Evolutionary conservation across 2,888 invertebrate species (phyloP).

Genomic region (Masnerella sp.): DNA sequence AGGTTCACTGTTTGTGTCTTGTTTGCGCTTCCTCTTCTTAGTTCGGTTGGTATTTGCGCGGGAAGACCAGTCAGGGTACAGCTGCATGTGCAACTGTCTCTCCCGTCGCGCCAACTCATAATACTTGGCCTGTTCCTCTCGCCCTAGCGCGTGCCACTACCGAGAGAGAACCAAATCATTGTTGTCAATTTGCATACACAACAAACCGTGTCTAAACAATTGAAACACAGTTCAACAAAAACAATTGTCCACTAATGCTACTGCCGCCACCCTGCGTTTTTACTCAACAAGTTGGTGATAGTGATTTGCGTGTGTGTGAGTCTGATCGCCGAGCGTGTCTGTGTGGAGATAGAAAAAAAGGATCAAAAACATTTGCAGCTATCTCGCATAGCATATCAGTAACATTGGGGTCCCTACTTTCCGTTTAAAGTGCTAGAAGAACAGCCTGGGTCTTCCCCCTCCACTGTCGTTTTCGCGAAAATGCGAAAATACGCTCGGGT

Average conservation of each 20-base stretch:
- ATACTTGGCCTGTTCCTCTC: slow-evolving; percentile 99
- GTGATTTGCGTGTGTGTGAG: slow-evolving; percentile 4
- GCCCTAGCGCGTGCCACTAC: slow-evolving; percentile 99
- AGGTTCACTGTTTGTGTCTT: slow-evolving; percentile 92
- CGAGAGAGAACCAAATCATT: slow-evolving; percentile 78
- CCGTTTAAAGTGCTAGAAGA: slow-evolving; percentile 83
- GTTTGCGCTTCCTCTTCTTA: slow-evolving; percentile 99
- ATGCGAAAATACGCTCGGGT: too few species aligned
- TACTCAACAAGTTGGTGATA: slow-evolving; percentile 65
- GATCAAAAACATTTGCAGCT: slow-evolving; percentile 35
- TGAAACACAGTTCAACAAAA: slow-evolving; percentile 62
- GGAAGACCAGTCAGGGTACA: slow-evolving; percentile 99
- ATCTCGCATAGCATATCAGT: slow-evolving; percentile 68
- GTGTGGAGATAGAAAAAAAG: slow-evolving; percentile 25
- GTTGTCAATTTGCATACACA: slow-evolving; percentile 66
- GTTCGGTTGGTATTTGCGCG: slow-evolving; percentile 99
- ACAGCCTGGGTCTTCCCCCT: slow-evolving; percentile 82
- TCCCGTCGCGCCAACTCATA: slow-evolving; percentile 99
- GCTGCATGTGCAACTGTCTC: slow-evolving; percentile 99
- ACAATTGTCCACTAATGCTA: slow-evolving; percentile 69
- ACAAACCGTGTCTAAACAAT: slow-evolving; percentile 69
- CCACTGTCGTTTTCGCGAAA: slow-evolving; percentile 75
- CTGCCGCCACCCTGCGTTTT: slow-evolving; percentile 75
- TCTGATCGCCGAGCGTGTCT: neutral
- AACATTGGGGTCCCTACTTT: slow-evolving; percentile 79